Base-by-base conservation (phyloP, 2,113 vertebrate genomes). In the Percina caprodes region DNA sequence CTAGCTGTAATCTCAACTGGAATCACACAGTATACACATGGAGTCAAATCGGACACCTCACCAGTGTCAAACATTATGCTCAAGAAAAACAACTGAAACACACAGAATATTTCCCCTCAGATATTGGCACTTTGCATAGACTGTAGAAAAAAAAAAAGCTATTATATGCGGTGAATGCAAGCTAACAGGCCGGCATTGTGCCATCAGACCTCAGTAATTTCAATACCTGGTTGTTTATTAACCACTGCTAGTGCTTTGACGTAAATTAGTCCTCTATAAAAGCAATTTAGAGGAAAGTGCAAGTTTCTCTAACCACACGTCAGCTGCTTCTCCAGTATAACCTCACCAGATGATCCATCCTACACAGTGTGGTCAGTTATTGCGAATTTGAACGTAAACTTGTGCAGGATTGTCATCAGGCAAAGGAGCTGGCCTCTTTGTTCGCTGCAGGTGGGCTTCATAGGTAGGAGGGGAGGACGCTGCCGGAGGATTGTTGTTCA, bases 151-250 rank as follows among this genome's bases (percentile, higher is more conserved):
- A 54, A 1, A 1, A 19, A 26, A 66, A 33, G 0, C 3, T 78
- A 33, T 71, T 10, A 39, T 65, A 45, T 60, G 16, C 0, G 24
- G 4, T 26, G 5, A 18, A 49, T 55, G 35, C 15, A 72, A 69
- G 61, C 13, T 21, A 39, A 63, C 13, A 14, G 15, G 18, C 13
- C 24, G 63, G 12, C 12, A 59, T 16, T 73, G 58, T 21, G n/a
- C 0, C 2, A 8, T 7, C 33, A 72, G 56, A 49, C 45, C 16
- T 60, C 39, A 24, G 39, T 45, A 16, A 59, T 21, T 18, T 62
- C 10, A 62, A 39, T 39, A 35, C 1, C 54, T 68, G 52, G 79
- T 69, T 87, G 69, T 88, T 81, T 51, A 89, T 91, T 91, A 72
- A 77, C 74, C 18, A 8, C 12, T 39, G 35, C 21, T 61, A 63